Conservation (phyloP, 1,140 invertebrate species). For the Hypothenemus hampei region DNA sequence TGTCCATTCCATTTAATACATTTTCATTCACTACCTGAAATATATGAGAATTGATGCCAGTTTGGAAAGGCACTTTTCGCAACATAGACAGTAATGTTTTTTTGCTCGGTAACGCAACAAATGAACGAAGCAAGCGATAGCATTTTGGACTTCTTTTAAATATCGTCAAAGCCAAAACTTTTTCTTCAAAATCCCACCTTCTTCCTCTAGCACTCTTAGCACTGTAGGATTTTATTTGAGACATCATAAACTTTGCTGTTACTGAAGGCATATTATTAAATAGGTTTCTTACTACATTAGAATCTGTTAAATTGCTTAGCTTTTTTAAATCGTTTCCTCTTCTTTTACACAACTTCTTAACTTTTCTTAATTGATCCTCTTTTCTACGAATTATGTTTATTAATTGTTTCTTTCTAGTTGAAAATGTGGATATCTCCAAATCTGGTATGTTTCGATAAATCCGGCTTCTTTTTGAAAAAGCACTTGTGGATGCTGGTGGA, state of each 20-base stretch:
- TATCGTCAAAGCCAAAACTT: not conserved
- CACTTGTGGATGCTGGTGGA: not conserved
- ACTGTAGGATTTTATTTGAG: constrained; percentile 4
- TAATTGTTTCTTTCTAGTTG: not conserved
- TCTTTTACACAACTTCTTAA: not conserved
- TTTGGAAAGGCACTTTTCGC: not conserved
- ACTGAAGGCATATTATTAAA: constrained; percentile 5
- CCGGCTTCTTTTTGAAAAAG: not conserved
- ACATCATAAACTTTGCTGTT: constrained; percentile 7
- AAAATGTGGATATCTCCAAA: not conserved
- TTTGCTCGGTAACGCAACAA: not conserved
- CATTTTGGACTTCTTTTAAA: constrained; percentile 6
- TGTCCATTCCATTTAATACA: not conserved
- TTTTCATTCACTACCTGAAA: not conserved
- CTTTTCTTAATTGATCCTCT: constrained; percentile 7
- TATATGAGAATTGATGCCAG: not conserved
- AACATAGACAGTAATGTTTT: not conserved
- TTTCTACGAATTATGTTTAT: not conserved
- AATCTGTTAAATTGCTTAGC: constrained; percentile 3
- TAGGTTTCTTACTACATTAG: not conserved
- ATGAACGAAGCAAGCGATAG: not conserved
- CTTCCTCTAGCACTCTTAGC: constrained; percentile 1
- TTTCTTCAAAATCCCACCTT: constrained; percentile 8
- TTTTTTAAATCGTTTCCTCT: not conserved
- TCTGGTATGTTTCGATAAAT: not conserved